Percentiles rank a stretch among this genome's conserved stretches.
Evolutionary conservation across 2,888 invertebrate genomes (phyloP).

Genomic region (Napeogenes sylphis): DNA sequence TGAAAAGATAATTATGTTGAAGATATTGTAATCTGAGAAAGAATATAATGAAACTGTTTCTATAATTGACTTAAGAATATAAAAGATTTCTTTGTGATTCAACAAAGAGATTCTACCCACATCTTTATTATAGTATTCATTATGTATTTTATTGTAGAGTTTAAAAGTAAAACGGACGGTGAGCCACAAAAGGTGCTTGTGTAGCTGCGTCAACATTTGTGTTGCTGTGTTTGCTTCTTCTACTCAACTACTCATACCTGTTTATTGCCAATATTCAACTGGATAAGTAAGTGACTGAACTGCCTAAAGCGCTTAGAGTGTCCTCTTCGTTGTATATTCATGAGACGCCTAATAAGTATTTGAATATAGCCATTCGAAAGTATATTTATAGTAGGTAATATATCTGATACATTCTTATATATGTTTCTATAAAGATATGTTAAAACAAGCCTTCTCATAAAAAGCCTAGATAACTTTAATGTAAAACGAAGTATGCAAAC

Average conservation of each 20-base stretch:
- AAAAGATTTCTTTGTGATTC: neutral
- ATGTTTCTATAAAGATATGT: no score
- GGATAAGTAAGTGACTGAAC: neutral
- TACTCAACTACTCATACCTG: neutral
- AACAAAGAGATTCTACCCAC: neutral
- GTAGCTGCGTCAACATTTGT: constrained; percentile 36
- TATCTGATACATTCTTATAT: no score
- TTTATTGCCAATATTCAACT: neutral
- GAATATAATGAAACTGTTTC: constrained; percentile 1
- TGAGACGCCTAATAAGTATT: neutral
- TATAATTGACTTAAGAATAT: neutral
- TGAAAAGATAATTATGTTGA: neutral
- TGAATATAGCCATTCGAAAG: neutral
- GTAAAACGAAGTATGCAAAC: neutral
- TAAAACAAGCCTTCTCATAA: neutral
- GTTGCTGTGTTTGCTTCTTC: constrained; percentile 8
- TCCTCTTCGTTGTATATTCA: neutral
- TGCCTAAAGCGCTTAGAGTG: neutral
- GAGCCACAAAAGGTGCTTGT: constrained; percentile 29
- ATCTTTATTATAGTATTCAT: constrained; percentile 3
- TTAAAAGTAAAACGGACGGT: neutral
- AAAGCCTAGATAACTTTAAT: constrained; percentile 1
- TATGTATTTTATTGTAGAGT: neutral
- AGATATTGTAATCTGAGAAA: neutral
- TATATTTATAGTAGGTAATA: neutral